Evolutionary conservation across 2,888 invertebrate genomes (phyloP), one percentile per base, ranked within the genome.

Genomic region (Harpalus rubripes): DNA sequence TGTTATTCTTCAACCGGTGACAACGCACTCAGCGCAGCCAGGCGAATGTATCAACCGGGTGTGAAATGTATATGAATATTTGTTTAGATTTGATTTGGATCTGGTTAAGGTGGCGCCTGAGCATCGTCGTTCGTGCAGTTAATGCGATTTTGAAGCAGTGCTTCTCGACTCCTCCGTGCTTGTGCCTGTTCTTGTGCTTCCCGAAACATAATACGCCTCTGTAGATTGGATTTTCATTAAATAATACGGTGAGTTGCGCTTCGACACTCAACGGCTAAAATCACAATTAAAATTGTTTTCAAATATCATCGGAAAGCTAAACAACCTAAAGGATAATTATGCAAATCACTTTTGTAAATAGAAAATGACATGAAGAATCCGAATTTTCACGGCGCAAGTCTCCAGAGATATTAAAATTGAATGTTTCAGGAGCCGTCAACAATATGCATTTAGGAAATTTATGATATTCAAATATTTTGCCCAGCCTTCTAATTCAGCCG

Each of bases 271-370:
- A 76, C 58, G 15, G 56, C 32, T 78, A 59, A 74, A 59, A 78
- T 78, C 78, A 78, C 78, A 78, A 78, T 78, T 78, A 78, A 78
- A 78, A 78, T 76, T 78, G 78, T 78, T 78, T 58, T 58, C 26
- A 56, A 78, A 78, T 78, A 58, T 58, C 78, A 59, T 78, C 58
- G 78, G 78, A 8, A 52, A 52, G 10, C 44, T 52, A 8, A 52
- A 52, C 44, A 52, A 52, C 8, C 8, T 12, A 12, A 12, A 52
- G 10, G 32, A 32, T 52, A 8, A 12, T 52, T 52, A 52, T 52
- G 44, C 10, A 52, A 52, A 52, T 52, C 10, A 52, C 44, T 52
- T 52, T 52, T 52, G 10, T 52, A 52, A 52, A 52, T 52, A 52
- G 32, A 32, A 32, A 32, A 32, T 32, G 32, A 32, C 32, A 32